These are phyloP conservation scores for Tipula helvola DNA, from an alignment of 2,888 invertebrate species.

Conservation along the genomic window DNA sequence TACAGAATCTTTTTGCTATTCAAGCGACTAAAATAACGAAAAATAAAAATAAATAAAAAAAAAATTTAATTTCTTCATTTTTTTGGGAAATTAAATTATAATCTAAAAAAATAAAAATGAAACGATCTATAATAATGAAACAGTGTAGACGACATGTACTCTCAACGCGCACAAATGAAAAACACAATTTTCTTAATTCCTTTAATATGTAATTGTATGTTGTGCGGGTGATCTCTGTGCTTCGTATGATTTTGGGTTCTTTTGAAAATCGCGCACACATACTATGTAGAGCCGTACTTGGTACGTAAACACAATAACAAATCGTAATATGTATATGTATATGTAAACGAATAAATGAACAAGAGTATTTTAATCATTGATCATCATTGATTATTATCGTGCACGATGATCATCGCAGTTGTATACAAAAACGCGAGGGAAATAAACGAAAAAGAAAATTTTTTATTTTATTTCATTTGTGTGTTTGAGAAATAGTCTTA, in stretches of 20 bases:
- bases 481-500: slow-evolving; percentile 38
- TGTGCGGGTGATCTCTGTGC: not conserved
- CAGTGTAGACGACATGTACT: not conserved
- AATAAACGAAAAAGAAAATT: not conserved
- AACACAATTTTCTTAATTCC: not conserved
- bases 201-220: not conserved
- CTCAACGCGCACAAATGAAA: not conserved
- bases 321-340: not conserved
- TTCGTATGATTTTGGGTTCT: not conserved
- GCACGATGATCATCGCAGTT: not conserved
- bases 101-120: not conserved
- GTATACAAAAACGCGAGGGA: not conserved
- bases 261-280: not conserved
- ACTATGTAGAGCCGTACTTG: not conserved
- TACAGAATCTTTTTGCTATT: not conserved
- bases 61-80: not conserved
- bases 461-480: not conserved
- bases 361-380: not conserved
- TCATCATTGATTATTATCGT: not conserved
- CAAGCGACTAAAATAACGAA: not conserved
- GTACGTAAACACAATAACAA: not conserved
- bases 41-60: not conserved
- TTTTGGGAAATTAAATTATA: not conserved
- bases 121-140: not conserved
- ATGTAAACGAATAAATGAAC: not conserved